These are phyloP conservation scores for Climacteris rufus DNA, from an alignment of 2,113 vertebrate genomes.

Conservation along the genomic window DNA sequence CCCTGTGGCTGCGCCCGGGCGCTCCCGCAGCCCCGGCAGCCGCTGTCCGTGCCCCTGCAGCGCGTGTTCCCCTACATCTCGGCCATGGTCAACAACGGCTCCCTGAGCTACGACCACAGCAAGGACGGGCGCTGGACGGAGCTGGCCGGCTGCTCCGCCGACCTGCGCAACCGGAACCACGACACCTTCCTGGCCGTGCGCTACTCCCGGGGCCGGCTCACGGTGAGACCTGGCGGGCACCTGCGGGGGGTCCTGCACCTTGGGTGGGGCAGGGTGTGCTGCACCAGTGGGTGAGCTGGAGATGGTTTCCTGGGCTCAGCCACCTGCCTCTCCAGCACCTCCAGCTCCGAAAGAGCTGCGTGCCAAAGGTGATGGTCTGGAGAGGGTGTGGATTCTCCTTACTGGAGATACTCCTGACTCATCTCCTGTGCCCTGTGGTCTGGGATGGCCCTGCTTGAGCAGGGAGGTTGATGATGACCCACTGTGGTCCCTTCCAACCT, in stretches of 20 bases:
- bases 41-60: constrained; percentile 54
- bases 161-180: constrained; percentile 90
- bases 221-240: constrained; percentile 69
- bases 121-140: constrained; percentile 91
- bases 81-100: constrained; percentile 96
- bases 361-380: background rate
- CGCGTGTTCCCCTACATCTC: constrained; percentile 94
- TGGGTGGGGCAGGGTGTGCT: background rate
- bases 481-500: background rate
- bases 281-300: background rate
- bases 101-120: constrained; percentile 90
- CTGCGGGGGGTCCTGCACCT: fast-evolving
- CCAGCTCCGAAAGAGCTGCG: background rate
- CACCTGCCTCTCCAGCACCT: background rate
- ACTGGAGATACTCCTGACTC: background rate
- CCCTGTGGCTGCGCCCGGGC: background rate
- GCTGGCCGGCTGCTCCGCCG: constrained; percentile 89
- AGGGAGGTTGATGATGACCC: background rate
- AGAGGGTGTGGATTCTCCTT: background rate
- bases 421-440: background rate
- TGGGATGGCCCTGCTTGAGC: background rate
- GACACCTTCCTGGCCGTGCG: constrained; percentile 96
- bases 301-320: background rate
- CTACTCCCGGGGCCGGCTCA: constrained; percentile 92
- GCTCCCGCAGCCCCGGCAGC: background rate